These are phyloP conservation scores for Drosophila anomalata DNA, from an alignment of 2,888 invertebrate genomes.

Conservation along the genomic window DNA sequence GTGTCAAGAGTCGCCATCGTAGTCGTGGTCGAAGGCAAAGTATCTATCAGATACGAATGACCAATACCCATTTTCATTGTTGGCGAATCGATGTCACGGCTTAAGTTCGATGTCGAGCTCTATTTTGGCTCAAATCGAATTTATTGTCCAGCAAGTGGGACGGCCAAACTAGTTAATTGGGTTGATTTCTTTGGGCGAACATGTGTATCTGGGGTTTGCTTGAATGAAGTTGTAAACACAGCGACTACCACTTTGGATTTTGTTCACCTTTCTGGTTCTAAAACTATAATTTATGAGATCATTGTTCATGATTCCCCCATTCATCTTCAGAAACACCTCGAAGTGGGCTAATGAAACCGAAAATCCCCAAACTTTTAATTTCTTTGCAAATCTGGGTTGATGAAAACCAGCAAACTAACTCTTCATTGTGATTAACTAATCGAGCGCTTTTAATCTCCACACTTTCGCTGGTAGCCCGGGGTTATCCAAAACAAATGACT, in stretches of 20 bases:
- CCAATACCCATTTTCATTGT: constrained; percentile 66
- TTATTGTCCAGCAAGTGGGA: constrained; percentile 45
- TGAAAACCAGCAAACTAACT: constrained; percentile 15
- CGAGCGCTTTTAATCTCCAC: constrained; percentile 49
- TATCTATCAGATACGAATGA: constrained; percentile 63
- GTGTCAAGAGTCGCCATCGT: constrained; percentile 55
- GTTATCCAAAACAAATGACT: constrained; percentile 57
- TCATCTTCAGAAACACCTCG: constrained; percentile 1
- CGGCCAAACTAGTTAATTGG: constrained; percentile 53
- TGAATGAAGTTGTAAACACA: constrained; percentile 2
- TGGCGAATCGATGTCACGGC: constrained; percentile 65
- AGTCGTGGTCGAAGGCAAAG: constrained; percentile 28
- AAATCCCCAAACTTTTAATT: constrained; percentile 48
- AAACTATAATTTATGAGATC: neutral
- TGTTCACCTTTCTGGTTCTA: constrained; percentile 8
- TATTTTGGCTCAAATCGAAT: constrained; percentile 28
- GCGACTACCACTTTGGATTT: neutral
- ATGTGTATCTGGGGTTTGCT: constrained; percentile 16
- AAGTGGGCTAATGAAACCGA: constrained; percentile 58
- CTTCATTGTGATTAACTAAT: constrained; percentile 57
- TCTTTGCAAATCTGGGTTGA: constrained; percentile 39
- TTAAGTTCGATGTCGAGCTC: constrained; percentile 17
- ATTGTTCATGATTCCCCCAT: constrained; percentile 5
- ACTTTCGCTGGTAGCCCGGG: constrained; percentile 57
- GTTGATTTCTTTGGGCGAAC: constrained; percentile 51